A percentile compares a stretch with the other conserved stretches of the same genome.
These are phyloP conservation scores for Microtus californicus DNA, from an alignment of 2,797 vertebrate species.

Conservation along the genomic window DNA sequence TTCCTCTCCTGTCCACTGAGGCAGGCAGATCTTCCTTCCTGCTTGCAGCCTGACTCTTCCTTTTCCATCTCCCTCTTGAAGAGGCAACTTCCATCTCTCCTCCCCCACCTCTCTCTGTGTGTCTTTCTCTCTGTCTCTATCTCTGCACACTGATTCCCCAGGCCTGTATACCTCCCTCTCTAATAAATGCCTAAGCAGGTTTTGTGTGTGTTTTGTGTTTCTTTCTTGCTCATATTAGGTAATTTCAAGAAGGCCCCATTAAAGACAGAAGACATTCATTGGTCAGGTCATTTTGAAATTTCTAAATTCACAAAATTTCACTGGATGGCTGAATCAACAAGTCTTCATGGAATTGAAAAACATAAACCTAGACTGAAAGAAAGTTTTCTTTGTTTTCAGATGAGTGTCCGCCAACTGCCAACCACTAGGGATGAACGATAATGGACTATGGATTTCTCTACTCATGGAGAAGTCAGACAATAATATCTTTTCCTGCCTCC, in stretches of 20 bases:
- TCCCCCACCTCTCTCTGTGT: no score
- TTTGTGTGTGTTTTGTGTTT: no score
- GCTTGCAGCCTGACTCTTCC: no score
- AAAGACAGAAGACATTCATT: neutral
- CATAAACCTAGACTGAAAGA: constrained; percentile 44
- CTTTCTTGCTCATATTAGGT: no score
- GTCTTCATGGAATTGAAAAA: constrained; percentile 29
- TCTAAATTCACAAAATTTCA: constrained; percentile 44
- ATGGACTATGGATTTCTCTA: neutral
- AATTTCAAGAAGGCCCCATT: neutral
- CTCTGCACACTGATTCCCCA: no score
- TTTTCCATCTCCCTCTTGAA: no score
- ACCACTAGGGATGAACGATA: neutral
- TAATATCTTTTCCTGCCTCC: constrained; percentile 8
- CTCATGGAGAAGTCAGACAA: constrained; percentile 43
- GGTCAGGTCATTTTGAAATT: constrained; percentile 42
- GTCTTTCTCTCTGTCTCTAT: no score
- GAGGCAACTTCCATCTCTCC: no score
- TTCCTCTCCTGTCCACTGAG: no score
- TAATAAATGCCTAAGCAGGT: no score
- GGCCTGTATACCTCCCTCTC: no score
- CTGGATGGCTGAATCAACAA: neutral
- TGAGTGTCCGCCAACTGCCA: neutral
- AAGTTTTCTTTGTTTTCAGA: constrained; percentile 33
- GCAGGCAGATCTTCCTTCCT: no score